Base-by-base conservation (phyloP, 2,888 invertebrate species). In the Nomada goodeniana region DNA sequence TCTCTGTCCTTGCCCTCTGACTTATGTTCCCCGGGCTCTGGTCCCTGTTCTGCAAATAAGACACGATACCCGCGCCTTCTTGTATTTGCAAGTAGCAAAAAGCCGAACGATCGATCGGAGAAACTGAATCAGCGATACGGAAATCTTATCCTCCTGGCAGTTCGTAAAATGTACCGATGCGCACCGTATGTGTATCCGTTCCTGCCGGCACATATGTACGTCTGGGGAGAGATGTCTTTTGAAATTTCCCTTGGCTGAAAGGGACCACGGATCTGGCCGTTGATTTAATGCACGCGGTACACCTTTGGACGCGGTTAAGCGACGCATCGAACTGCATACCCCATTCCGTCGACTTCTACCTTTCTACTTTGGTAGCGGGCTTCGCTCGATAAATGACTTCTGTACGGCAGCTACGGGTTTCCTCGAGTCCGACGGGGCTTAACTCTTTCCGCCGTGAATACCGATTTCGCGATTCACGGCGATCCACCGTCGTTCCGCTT, bases 291-390 rank as follows among this genome's bases (percentile, higher is more conserved):
- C 11, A 47, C 15, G 15, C 47, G 86, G 61, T 71, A 80, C 81
- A 82, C 85, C 86, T 84, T 86, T 72, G 72, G 82, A 75, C 85
- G 76, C 76, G 88, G 87, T 86, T 86, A 89, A 89, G 84, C 84
- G 80, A 82, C 88, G 82, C 87, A 86, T 87, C 87, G 84, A 80
- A 87, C 79, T 82, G 75, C 68, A 23, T 23, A 61, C 78, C 78
- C 83, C 59, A 52, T 63, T 61, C 20, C 52, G 42, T 74, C 80
- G 52, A 77, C 44, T 44, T 18, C 57, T 29, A 23, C 36, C 73
- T 70, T 72, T 69, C 73, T 53, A 69, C 70, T 78, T 73, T 59
- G 61, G 57, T 42, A 78, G 65, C 75, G 44, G 69, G 71, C 73
- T 82, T 88, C 82, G 77, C 81, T 82, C 84, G 72, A 86, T 86